Evolutionary conservation across 2,113 vertebrate genomes (phyloP).

Genomic region (Cromileptes altivelis): DNA sequence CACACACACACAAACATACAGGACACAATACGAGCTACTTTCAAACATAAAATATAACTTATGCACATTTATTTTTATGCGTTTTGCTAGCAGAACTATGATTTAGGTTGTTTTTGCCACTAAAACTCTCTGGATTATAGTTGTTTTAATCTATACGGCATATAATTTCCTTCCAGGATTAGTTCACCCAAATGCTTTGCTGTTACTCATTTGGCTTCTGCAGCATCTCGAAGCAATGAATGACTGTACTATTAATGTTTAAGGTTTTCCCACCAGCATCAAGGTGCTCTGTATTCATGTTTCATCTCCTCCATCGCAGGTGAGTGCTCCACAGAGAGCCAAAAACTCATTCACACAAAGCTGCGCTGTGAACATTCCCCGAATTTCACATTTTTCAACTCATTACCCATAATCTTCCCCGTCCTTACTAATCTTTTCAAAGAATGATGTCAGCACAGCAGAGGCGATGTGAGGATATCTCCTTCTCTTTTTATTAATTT

Average conservation of each 20-base stretch:
- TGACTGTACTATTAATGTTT: constrained; percentile 46
- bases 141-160: constrained; percentile 76
- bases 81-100: constrained; percentile 81
- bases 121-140: constrained; percentile 81
- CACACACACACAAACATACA: constrained; percentile 20
- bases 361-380: constrained; percentile 32
- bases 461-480: constrained; percentile 6
- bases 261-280: constrained; percentile 23
- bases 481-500: constrained; percentile 46
- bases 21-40: constrained; percentile 22
- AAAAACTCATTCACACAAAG: constrained; percentile 37
- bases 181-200: constrained; percentile 72
- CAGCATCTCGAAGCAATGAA: constrained; percentile 31
- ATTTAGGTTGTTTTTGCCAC: constrained; percentile 86
- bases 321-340: constrained; percentile 47
- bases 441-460: constrained; percentile 39
- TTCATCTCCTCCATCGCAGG: constrained; percentile 45
- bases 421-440: constrained; percentile 53
- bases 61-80: constrained; percentile 57
- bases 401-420: constrained; percentile 65
- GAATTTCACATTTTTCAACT: constrained; percentile 62
- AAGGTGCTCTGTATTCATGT: constrained; percentile 39
- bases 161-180: constrained; percentile 80
- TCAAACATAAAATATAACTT: constrained; percentile 36
- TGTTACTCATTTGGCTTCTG: constrained; percentile 80